phyloP scores from a whole-genome alignment of 2,113 vertebrate species.

The Coracopsis vasa region DNA sequence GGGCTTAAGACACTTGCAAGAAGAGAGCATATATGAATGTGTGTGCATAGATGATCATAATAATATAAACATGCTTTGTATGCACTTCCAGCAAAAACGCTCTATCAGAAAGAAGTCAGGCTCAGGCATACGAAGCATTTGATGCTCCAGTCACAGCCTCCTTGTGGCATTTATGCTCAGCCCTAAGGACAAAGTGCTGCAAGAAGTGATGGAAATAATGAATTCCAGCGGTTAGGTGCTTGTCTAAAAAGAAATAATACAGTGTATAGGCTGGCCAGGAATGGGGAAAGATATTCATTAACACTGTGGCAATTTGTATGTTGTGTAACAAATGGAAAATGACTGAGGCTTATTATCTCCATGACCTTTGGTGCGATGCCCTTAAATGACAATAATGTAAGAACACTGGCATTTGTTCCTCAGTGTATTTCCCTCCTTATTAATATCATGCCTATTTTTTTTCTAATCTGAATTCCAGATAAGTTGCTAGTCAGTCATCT shows the following conservation, averaged over 20 bases:
- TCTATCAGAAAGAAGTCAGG: background rate
- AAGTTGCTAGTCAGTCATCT: constrained; percentile 8
- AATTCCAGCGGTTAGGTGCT: constrained; percentile 20
- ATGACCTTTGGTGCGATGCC: constrained; percentile 49
- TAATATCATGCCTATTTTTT: background rate
- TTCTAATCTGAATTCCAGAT: background rate
- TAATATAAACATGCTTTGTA: background rate
- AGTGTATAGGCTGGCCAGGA: background rate
- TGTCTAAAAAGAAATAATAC: constrained; percentile 24
- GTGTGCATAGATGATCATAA: background rate
- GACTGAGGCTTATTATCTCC: constrained; percentile 31
- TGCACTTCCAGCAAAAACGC: background rate
- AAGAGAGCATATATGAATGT: background rate
- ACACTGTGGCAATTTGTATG: constrained; percentile 11
- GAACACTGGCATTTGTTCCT: constrained; percentile 40
- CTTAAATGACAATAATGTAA: constrained; percentile 49
- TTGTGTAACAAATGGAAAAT: constrained; percentile 57
- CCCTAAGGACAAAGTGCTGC: constrained; percentile 20
- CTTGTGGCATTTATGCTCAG: constrained; percentile 16
- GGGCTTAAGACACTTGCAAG: background rate
- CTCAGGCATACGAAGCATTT: background rate
- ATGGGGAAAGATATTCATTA: constrained; percentile 16
- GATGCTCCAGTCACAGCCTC: background rate
- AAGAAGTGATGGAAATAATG: constrained; percentile 44
- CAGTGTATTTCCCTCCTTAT: constrained; percentile 12